These are phyloP conservation scores for Amphimedon queenslandica DNA, from an alignment of 37 sponge, comb jelly and placozoan genomes.

Conservation along the genomic window DNA sequence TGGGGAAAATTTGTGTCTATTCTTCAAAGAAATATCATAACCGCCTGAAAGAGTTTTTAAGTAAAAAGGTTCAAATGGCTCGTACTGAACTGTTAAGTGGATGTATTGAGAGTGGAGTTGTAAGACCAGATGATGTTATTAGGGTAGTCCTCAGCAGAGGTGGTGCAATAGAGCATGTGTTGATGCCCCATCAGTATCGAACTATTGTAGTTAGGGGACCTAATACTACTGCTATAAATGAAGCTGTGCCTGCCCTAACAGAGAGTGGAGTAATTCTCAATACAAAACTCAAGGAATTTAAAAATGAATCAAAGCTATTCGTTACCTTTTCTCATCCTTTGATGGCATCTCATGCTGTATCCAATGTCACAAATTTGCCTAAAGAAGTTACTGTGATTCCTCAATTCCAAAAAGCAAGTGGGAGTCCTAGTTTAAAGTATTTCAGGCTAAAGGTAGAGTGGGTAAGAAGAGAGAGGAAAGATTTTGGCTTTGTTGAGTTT, in stretches of 20 bases:
- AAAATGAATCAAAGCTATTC: constrained; percentile 5
- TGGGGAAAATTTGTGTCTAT: constrained; percentile 19
- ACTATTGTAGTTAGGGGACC: constrained; percentile 27
- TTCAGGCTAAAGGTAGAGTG: constrained; percentile 50
- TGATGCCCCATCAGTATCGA: constrained; percentile 54
- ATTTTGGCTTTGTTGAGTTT: constrained; percentile 39
- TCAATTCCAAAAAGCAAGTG: background rate
- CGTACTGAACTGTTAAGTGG: constrained; percentile 12
- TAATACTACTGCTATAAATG: background rate
- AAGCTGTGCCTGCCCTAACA: background rate
- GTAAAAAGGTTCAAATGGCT: background rate
- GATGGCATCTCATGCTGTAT: constrained; percentile 18
- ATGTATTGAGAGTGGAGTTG: constrained; percentile 24
- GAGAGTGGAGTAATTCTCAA: constrained; percentile 17
- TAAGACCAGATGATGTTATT: constrained; percentile 25
- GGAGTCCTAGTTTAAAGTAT: background rate
- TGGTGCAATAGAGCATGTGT: constrained; percentile 36
- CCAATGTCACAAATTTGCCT: background rate
- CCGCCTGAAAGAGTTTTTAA: background rate
- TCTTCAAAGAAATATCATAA: constrained; percentile 9
- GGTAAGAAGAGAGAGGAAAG: constrained; percentile 29
- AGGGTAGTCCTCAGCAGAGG: constrained; percentile 47
- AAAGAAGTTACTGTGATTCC: constrained; percentile 12
- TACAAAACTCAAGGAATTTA: background rate
- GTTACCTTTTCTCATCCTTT: constrained; percentile 33